Evolutionary conservation across 2,113 vertebrate species (phyloP).

Genomic region (Heterotilapia buettikoferi): DNA sequence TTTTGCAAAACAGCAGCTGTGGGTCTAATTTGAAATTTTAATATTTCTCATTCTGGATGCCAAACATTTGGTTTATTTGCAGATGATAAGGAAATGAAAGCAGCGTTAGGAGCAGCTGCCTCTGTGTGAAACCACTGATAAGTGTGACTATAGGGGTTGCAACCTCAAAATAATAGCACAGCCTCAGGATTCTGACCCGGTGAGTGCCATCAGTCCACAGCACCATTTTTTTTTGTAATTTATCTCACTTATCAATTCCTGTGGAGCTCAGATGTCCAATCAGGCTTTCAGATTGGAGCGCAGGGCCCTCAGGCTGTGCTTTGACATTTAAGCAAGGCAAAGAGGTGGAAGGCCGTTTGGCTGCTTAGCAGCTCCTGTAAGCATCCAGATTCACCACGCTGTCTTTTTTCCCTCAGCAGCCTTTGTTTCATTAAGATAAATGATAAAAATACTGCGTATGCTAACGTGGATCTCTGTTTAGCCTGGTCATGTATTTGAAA

Average conservation of each 20-base stretch:
- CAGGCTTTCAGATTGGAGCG: slow-evolving; percentile 32
- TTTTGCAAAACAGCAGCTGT: neutral
- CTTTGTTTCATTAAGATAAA: slow-evolving; percentile 72
- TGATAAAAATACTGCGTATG: slow-evolving; percentile 43
- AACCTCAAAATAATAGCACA: slow-evolving; percentile 49
- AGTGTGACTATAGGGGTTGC: slow-evolving; percentile 35
- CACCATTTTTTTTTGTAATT: slow-evolving; percentile 46
- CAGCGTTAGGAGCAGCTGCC: slow-evolving; percentile 14
- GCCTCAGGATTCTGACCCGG: slow-evolving; percentile 43
- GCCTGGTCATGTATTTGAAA: slow-evolving; percentile 33
- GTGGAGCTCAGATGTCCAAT: slow-evolving; percentile 55
- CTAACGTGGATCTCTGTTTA: slow-evolving; percentile 43
- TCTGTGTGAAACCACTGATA: slow-evolving; percentile 30
- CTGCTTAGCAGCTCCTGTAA: slow-evolving; percentile 62
- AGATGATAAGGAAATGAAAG: slow-evolving; percentile 20
- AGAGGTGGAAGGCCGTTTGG: slow-evolving; percentile 47
- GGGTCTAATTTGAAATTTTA: slow-evolving; percentile 41
- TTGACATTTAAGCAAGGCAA: slow-evolving; percentile 66
- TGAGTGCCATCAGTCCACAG: slow-evolving; percentile 7
- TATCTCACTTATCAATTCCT: slow-evolving; percentile 54
- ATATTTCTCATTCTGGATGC: slow-evolving; percentile 11
- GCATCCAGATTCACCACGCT: slow-evolving; percentile 33
- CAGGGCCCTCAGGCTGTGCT: slow-evolving; percentile 46
- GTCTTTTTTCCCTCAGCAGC: slow-evolving; percentile 30
- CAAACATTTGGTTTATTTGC: slow-evolving; percentile 30